Evolutionary conservation across 2,888 invertebrate species (phyloP).

Genomic region (Mystacides longicornis): DNA sequence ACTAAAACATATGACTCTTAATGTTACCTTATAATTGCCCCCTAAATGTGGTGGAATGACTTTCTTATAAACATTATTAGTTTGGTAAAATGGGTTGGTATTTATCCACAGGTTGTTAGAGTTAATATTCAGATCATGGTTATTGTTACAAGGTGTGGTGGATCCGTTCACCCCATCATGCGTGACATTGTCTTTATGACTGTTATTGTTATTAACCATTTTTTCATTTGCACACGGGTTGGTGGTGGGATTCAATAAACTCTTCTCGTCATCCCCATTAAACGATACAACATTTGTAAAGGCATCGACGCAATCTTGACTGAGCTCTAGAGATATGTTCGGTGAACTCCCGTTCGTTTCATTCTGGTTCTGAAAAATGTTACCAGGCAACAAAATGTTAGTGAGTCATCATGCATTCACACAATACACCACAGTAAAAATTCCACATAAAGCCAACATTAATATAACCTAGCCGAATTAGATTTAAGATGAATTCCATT

Average conservation of each 20-base stretch:
- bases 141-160: constrained; percentile 8
- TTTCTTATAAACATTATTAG: constrained; percentile 28
- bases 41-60: constrained; percentile 31
- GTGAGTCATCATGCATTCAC: background rate
- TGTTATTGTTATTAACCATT: constrained; percentile 1
- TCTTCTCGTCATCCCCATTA: constrained; percentile 14
- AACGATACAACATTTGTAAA: constrained; percentile 21
- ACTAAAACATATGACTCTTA: no score
- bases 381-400: constrained; percentile 6
- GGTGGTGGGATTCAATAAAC: constrained; percentile 17
- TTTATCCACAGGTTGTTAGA: constrained; percentile 3
- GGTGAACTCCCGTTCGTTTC: constrained; percentile 18
- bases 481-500: no score
- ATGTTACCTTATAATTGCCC: constrained; percentile 30
- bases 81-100: constrained; percentile 13
- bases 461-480: no score
- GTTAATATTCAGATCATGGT: constrained; percentile 5
- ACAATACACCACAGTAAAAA: no score
- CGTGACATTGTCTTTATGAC: background rate
- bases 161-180: background rate
- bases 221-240: constrained; percentile 13
- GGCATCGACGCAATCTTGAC: constrained; percentile 23
- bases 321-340: constrained; percentile 18
- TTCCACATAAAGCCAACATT: no score
- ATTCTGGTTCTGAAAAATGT: constrained; percentile 29